Conservation (phyloP, 2,113 vertebrate species). For the Podarcis muralis region DNA sequence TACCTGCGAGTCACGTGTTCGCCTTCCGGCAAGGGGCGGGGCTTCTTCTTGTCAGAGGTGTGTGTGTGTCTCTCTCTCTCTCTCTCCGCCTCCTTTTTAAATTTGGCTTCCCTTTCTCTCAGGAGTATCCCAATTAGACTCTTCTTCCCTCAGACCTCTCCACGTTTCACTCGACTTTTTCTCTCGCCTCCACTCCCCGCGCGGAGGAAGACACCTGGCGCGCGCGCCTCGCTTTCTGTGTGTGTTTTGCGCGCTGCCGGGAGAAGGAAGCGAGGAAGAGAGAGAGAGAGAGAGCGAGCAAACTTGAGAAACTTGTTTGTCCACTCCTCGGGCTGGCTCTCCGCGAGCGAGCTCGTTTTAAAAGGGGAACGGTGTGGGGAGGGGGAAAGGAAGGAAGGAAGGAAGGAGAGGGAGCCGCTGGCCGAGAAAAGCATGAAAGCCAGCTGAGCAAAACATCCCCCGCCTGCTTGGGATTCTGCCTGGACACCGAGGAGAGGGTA, state of each 20-base stretch:
- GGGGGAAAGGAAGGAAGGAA: rapidly evolving
- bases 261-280: no score
- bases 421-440: background rate
- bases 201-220: background rate
- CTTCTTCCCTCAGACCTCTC: background rate
- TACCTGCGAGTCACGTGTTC: constrained; percentile 29
- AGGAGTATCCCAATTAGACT: background rate
- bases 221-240: no score
- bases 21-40: constrained; percentile 1
- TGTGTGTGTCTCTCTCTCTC: background rate
- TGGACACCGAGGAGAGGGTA: background rate
- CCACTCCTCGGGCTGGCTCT: background rate
- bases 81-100: background rate
- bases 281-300: rapidly evolving
- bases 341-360: background rate
- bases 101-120: background rate
- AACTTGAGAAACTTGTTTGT: constrained; percentile 28
- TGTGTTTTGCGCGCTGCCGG: no score
- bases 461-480: background rate
- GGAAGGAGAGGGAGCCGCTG: background rate
- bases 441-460: background rate
- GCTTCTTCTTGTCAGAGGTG: constrained; percentile 1
- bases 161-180: background rate
- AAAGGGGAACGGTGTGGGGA: background rate
- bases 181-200: background rate